Evolutionary conservation across 2,888 invertebrate genomes (phyloP), one percentile per base, ranked within the genome.

Genomic region (Mythimna loreyi): DNA sequence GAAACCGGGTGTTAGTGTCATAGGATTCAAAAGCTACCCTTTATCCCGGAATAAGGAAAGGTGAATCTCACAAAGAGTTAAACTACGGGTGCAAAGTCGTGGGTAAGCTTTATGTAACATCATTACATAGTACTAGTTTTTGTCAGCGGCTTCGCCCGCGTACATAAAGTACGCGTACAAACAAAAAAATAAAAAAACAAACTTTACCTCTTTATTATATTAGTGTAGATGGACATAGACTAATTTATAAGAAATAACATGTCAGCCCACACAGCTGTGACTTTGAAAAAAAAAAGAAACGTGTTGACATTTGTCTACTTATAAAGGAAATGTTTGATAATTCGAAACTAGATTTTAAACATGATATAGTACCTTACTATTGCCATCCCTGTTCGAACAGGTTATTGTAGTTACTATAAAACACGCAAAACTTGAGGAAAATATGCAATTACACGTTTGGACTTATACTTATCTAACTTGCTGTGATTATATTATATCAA

Each of bases 351-450:
- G 21, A 47, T 47, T 4, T 11, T 11, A 9, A 23, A 11, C 3
- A 21, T 47, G 3, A n/a, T 3, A 45, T 9, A 13, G 5, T 30
- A 53, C 6, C 30, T 52, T 30, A 30, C n/a, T 11, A n/a, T 53
- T n/a, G n/a, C 1, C 53, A 50, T 30, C 30, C 50, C n/a, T 66
- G 30, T 16, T 43, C 11, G n/a, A 4, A 67, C 66, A n/a, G 30
- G 67, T 52, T 67, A 11, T 52, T 9, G 7, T 4, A 30, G 4
- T 9, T 25, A 6, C 50, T 67, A 67, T 66, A 66, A 25, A 66
- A 66, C n/a, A 33, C 23, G 49, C 36, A 67, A 65, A 23, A 50
- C 30, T 33, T 67, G 11, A 52, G 50, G 30, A 23, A 43, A 66
- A 43, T 52, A 16, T 3, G 16, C 23, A 66, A 50, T 30, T 23